phyloP scores from a whole-genome alignment of 2,113 vertebrate species.

The Cyprinodon variegatus region DNA sequence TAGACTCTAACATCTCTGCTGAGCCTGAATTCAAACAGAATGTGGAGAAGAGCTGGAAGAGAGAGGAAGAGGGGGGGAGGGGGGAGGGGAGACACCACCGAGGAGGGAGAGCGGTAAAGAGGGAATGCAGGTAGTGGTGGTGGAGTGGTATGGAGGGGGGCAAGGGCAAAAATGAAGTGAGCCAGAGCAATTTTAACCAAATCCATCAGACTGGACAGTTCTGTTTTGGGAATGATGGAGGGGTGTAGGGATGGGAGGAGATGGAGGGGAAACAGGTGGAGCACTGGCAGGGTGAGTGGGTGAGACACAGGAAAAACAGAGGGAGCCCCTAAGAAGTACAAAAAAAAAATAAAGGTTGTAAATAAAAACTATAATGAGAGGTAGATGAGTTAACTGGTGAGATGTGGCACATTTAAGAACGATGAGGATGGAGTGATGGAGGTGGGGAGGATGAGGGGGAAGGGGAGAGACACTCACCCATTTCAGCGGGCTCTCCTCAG shows the following conservation, averaged over 20 bases:
- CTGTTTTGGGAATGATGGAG: conserved; percentile 44
- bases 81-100: conserved; percentile 47
- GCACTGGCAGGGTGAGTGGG: conserved; percentile 37
- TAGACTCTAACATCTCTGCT: conserved; percentile 35
- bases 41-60: conserved; percentile 52
- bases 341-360: conserved; percentile 18
- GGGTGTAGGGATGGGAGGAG: background rate
- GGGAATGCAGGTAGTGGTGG: conserved; percentile 10
- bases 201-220: conserved; percentile 63
- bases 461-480: conserved; percentile 69
- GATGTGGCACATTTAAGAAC: conserved; percentile 26
- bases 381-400: conserved; percentile 23
- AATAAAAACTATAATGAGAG: conserved; percentile 31
- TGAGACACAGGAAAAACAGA: conserved; percentile 41
- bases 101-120: conserved; percentile 18
- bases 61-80: conserved; percentile 32
- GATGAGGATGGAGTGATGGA: conserved; percentile 20
- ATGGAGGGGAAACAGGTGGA: conserved; percentile 66
- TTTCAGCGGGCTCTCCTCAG: conserved; percentile 76
- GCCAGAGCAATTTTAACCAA: conserved; percentile 53
- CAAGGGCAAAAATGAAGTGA: conserved; percentile 57
- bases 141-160: conserved; percentile 6
- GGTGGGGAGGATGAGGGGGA: conserved; percentile 29
- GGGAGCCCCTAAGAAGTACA: conserved; percentile 31
- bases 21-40: conserved; percentile 62